Evolutionary conservation across 2,888 invertebrate genomes (phyloP), one percentile per base, ranked within the genome.

Genomic region (Lutraria lutraria): DNA sequence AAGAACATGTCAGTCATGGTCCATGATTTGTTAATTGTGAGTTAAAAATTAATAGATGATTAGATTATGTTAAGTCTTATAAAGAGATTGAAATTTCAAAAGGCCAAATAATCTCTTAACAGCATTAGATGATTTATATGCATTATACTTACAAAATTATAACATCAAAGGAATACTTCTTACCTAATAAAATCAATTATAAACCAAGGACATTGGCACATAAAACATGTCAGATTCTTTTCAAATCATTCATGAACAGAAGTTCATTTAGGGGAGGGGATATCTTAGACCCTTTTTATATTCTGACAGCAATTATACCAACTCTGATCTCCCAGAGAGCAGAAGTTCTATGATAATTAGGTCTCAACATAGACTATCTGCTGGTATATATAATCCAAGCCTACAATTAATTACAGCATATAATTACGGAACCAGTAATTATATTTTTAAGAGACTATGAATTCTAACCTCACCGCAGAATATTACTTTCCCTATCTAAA

Each of bases 121-220:
- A 81, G 76, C 88, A 88, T 76, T 88, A 81, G 85, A 85, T 60
- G 43, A 53, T 76, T 81, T 85, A 81, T 54, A 31, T 81, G 31
- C 25, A 52, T 34, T 81, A 81, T 83, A 68, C n/a, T 25, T 68
- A 68, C 79, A 79, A 34, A 63, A 83, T 83, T 68, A 83, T 15
- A 52, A 83, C 83, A 52, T 72, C 68, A 83, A 83, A 25, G 53
- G 83, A 43, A 68, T 52, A 72, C 68, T 68, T 68, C 25, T 68
- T 25, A n/a, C 12, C 12, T 68, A 68, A 6, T 6, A n/a, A 25
- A 8, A n/a, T n/a, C 21, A 21, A n/a, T 25, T 68, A 25, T 25
- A 68, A n/a, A 68, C 25, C 25, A 25, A 10, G n/a, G 63, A 13
- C 8, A 68, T 25, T 68, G 25, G 63, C 63, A 68, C 63, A 68